Conservation (phyloP, 2,113 vertebrate genomes). For the Pholis gunnellus region DNA sequence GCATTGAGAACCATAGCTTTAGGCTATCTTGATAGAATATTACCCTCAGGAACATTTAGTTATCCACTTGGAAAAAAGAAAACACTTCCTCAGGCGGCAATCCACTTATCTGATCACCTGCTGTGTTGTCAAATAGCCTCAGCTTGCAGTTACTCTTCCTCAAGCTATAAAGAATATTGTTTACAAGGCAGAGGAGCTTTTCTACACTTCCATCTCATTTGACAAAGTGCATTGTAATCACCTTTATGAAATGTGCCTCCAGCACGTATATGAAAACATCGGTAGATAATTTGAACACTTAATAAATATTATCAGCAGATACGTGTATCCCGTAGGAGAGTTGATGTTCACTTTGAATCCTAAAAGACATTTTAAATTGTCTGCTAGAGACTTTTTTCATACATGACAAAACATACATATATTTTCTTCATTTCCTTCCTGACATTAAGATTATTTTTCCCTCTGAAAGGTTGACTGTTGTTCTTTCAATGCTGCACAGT, state of each 20-base stretch:
- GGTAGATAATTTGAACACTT: constrained; percentile 17
- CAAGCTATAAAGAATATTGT: constrained; percentile 18
- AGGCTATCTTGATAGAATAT: constrained; percentile 50
- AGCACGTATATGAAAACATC: constrained; percentile 15
- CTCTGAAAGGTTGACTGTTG: not conserved
- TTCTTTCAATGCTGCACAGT: not conserved
- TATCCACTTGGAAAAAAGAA: constrained; percentile 31
- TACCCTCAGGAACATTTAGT: constrained; percentile 46
- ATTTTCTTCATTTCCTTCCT: not conserved
- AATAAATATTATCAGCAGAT: constrained; percentile 32
- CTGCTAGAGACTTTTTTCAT: not conserved
- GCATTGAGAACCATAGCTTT: constrained; percentile 33
- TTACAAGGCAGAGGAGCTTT: constrained; percentile 12
- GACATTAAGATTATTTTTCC: not conserved
- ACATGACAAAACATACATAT: not conserved
- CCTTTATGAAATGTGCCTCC: constrained; percentile 33
- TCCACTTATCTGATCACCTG: constrained; percentile 55
- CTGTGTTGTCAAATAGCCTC: constrained; percentile 71
- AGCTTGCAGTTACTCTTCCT: constrained; percentile 34
- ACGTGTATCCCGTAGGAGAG: not conserved
- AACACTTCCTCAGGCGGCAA: constrained; percentile 49
- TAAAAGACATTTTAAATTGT: not conserved
- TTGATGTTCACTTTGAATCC: constrained; percentile 37
- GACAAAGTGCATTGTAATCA: constrained; percentile 38
- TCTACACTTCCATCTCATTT: constrained; percentile 26